Evolutionary conservation across 2,888 invertebrate species (phyloP), one percentile per base, ranked within the genome.

Genomic region (Synanthedon myopaeformis): DNA sequence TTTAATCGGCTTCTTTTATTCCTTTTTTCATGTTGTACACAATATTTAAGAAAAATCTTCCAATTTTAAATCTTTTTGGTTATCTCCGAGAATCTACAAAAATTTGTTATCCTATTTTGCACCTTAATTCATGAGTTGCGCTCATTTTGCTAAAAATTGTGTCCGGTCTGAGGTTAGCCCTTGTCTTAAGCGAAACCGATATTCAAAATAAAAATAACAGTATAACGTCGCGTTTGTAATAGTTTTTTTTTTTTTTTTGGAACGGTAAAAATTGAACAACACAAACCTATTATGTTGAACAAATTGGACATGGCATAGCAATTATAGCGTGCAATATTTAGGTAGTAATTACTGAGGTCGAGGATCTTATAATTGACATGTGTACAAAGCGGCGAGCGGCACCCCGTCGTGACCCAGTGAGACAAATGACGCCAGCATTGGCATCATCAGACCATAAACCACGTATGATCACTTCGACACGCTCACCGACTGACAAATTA

Each of bases 171-270:
- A 5, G 23, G 23, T 23, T 23, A 23, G 23, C 5, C 23, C 23
- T 23, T 23, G 23, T 23, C 23, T 23, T 23, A 23, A 65, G 65
- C 71, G 78, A 79, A 77, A 79, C 72, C 70, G 78, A 83, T 82
- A 82, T 73, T 71, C 74, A 79, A 79, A 82, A 82, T 73, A 73
- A 78, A 73, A 78, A 70, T 82, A 85, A 84, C 81, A 75, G 82
- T 83, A 82, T 82, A 79, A 75, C 76, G 64, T 71, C 70, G 35
- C 10, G 69, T 70, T 70, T 69, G 67, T 78, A 69, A 74, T 71
- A 62, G 61, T 72, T 77, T 79, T 5, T 23, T 23, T 23, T 23
- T 23, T 23, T 23, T 23, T 82, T 83, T 79, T 75, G 64, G 58
- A 52, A 57, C 61, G 58, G 63, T 73, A 78, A 82, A 82, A 82